Evolutionary conservation across 2,113 vertebrate species (phyloP).

Genomic region (Gobius niger): DNA sequence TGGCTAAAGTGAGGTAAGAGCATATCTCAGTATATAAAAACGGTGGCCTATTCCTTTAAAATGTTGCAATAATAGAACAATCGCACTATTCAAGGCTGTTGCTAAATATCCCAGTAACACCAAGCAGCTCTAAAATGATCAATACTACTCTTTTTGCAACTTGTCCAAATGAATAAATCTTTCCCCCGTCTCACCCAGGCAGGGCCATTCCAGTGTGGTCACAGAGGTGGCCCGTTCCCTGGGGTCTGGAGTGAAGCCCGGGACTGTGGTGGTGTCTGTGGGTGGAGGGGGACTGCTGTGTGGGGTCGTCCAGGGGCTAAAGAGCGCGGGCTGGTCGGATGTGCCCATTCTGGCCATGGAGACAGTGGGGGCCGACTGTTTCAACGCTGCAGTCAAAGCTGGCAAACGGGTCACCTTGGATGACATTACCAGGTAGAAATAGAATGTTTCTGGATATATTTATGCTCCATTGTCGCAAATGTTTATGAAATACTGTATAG

Average conservation of each 20-base stretch:
- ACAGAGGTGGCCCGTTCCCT: slow-evolving; percentile 69
- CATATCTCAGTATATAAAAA: too few species aligned
- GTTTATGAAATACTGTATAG: too few species aligned
- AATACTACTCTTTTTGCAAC: too few species aligned
- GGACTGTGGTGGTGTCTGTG: slow-evolving; percentile 77
- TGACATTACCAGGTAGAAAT: slow-evolving; percentile 79
- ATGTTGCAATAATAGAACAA: too few species aligned
- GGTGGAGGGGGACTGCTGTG: slow-evolving; percentile 82
- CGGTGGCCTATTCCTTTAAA: too few species aligned
- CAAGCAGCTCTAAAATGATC: background rate
- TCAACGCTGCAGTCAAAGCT: slow-evolving; percentile 74
- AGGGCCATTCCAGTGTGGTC: slow-evolving; percentile 76
- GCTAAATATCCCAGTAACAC: too few species aligned
- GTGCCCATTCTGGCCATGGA: slow-evolving; percentile 81
- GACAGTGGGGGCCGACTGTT: slow-evolving; percentile 76
- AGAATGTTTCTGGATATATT: background rate
- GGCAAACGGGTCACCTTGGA: slow-evolving; percentile 74
- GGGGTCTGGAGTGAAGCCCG: slow-evolving; percentile 62
- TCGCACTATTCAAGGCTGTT: too few species aligned
- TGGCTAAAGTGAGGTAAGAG: too few species aligned
- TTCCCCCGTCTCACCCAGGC: slow-evolving; percentile 53
- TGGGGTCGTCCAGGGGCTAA: slow-evolving; percentile 77
- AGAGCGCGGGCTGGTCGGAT: slow-evolving; percentile 71
- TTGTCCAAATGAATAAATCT: background rate
- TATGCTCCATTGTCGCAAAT: too few species aligned